These are phyloP conservation scores for Mirza zaza DNA, from an alignment of 2,113 vertebrate genomes.

Conservation along the genomic window DNA sequence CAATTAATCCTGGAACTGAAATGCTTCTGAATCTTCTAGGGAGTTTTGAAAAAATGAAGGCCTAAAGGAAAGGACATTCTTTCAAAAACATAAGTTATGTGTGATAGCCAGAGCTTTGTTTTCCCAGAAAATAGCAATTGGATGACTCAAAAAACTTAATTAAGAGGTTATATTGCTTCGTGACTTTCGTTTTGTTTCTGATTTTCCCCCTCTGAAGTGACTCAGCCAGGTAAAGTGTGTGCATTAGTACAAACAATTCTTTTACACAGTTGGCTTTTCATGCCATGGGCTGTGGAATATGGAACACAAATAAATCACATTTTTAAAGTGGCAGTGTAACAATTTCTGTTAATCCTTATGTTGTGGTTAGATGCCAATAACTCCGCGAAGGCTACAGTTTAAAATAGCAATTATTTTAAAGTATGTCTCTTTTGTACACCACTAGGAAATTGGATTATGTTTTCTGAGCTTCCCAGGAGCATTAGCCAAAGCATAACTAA, in stretches of 20 bases:
- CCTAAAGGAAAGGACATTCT: not conserved
- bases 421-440: slow-evolving; percentile 73
- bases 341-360: slow-evolving; percentile 70
- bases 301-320: not conserved
- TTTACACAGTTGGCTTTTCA: slow-evolving; percentile 47
- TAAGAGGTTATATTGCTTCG: not conserved
- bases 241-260: slow-evolving; percentile 47
- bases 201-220: not conserved
- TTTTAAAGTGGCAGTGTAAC: slow-evolving; percentile 56
- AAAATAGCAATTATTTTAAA: slow-evolving; percentile 80
- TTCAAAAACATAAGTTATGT: not conserved
- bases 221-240: not conserved
- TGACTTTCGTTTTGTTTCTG: slow-evolving; percentile 9
- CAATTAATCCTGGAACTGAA: slow-evolving; percentile 63
- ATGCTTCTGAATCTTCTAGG: slow-evolving; percentile 17
- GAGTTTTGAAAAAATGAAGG: slow-evolving; percentile 36
- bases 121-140: not conserved
- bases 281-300: not conserved
- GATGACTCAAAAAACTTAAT: slow-evolving; percentile 50
- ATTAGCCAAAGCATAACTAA: slow-evolving; percentile 68
- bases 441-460: slow-evolving; percentile 74
- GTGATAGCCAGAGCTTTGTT: slow-evolving; percentile 21
- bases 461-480: slow-evolving; percentile 65
- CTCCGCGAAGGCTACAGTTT: slow-evolving; percentile 69
- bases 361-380: slow-evolving; percentile 69